These are phyloP conservation scores for Planococcus citri DNA, from an alignment of 1,140 invertebrate species.

Conservation along the genomic window DNA sequence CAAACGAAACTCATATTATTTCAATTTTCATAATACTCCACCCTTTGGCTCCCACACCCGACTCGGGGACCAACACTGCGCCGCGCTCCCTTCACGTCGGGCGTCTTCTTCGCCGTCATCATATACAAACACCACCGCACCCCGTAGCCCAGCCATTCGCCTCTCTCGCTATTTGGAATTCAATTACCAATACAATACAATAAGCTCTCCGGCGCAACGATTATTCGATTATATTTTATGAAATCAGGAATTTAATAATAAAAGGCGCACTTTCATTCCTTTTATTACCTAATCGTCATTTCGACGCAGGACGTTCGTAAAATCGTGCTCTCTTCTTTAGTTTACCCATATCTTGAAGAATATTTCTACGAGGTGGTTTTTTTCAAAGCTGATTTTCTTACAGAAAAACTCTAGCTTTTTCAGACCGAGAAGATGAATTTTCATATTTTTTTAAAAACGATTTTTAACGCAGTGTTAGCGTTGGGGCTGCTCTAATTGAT, in stretches of 20 bases:
- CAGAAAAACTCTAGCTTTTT: too few relatives aligned
- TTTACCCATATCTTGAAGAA: too few relatives aligned
- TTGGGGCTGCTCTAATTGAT: too few relatives aligned
- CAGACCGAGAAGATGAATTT: too few relatives aligned
- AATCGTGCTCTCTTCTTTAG: neutral
- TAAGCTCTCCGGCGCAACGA: slow-evolving; percentile 1
- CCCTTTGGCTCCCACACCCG: too few relatives aligned
- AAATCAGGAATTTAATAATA: slow-evolving; percentile 8
- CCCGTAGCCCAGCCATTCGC: too few relatives aligned
- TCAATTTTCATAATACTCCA: neutral
- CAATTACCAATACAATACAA: slow-evolving; percentile 7
- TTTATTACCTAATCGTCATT: neutral
- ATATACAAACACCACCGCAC: neutral
- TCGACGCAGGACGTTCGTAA: neutral
- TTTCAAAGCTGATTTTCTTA: too few relatives aligned
- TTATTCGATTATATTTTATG: slow-evolving; percentile 8
- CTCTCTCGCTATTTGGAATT: neutral
- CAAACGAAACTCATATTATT: slow-evolving; percentile 4
- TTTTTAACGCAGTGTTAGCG: too few relatives aligned
- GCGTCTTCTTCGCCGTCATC: neutral
- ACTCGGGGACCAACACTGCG: too few relatives aligned
- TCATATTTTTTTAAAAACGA: too few relatives aligned
- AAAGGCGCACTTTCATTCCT: slow-evolving; percentile 6
- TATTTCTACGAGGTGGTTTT: too few relatives aligned
- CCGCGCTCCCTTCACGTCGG: neutral